A percentile compares a stretch with the other conserved stretches of the same genome.
These are phyloP conservation scores for Chionomys nivalis DNA, from an alignment of 2,113 vertebrate species.

Conservation along the genomic window DNA sequence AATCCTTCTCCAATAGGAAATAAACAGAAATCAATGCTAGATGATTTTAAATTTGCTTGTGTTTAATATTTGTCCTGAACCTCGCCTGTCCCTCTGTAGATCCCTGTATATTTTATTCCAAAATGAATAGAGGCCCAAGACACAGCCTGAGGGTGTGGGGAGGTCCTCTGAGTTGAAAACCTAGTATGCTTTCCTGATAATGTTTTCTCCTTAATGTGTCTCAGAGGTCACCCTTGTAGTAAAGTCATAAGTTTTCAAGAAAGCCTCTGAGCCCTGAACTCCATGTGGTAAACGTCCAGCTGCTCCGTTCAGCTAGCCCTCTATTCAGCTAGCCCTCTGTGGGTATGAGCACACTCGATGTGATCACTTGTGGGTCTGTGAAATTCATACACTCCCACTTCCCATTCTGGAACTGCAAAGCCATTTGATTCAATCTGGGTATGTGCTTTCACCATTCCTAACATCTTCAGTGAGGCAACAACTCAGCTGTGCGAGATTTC, in stretches of 20 bases:
- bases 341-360: not conserved
- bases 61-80: constrained; percentile 35
- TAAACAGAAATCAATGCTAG: not conserved
- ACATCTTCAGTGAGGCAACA: constrained; percentile 58
- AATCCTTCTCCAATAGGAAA: not conserved
- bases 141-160: not conserved
- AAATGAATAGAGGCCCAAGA: not conserved
- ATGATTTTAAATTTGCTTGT: not conserved
- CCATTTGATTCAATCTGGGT: constrained; percentile 59
- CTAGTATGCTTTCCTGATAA: not conserved
- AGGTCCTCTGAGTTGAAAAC: not conserved
- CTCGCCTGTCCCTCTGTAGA: not conserved
- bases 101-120: not conserved
- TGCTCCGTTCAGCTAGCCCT: not conserved
- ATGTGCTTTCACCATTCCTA: constrained; percentile 62
- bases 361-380: constrained; percentile 53
- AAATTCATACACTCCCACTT: constrained; percentile 52
- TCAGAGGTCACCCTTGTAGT: not conserved
- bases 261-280: not conserved
- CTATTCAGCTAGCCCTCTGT: not conserved
- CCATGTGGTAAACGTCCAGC: not conserved
- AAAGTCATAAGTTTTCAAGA: not conserved
- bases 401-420: constrained; percentile 64
- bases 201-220: not conserved
- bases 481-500: constrained; percentile 70